Percentiles rank a stretch among this genome's conserved stretches.
Conservation (phyloP, 1,140 invertebrate genomes). For the Papilio glaucus region DNA sequence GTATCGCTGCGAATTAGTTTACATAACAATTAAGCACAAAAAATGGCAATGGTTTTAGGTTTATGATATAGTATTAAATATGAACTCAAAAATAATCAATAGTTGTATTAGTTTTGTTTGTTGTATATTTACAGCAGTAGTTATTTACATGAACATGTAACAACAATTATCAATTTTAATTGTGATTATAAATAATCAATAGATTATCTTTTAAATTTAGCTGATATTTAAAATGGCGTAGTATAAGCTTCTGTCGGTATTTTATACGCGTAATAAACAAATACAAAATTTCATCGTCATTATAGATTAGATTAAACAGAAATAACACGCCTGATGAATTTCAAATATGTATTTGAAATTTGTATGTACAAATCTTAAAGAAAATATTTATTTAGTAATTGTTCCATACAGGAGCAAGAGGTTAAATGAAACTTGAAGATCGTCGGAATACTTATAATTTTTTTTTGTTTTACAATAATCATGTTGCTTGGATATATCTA, state of each 20-base stretch:
- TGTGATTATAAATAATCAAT: constrained; percentile 4
- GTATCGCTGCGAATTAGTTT: no score
- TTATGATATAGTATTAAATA: no score
- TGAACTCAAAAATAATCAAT: not conserved
- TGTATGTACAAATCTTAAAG: no score
- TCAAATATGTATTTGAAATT: not conserved
- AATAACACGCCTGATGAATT: not conserved
- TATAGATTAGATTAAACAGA: not conserved
- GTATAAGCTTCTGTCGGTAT: not conserved
- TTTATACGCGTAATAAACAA: not conserved
- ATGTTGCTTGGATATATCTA: no score
- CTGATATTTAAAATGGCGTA: not conserved
- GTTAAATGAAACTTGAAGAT: no score
- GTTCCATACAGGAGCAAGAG: no score
- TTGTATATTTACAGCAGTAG: not conserved
- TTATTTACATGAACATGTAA: not conserved
- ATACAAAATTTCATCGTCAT: not conserved
- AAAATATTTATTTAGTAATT: no score
- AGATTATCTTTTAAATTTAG: not conserved
- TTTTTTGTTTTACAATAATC: no score
- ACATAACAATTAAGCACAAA: no score
- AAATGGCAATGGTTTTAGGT: no score
- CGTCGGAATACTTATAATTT: no score
- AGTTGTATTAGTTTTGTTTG: not conserved
- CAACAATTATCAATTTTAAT: not conserved